Conservation (phyloP, 2,797 vertebrate species). For the Myotis pilosus region DNA sequence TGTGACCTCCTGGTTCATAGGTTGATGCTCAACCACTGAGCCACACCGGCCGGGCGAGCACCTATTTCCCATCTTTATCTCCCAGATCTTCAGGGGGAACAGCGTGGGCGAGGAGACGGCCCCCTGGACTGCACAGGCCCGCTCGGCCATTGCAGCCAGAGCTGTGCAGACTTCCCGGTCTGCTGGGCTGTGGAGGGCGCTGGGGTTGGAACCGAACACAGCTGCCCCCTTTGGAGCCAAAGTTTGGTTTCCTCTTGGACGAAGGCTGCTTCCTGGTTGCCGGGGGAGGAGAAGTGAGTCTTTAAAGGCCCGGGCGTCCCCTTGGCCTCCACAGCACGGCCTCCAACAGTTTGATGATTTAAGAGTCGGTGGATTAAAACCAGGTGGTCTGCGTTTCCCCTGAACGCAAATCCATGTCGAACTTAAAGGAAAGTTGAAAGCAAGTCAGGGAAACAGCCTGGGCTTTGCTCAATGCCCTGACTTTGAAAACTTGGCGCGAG, state of each 20-base stretch:
- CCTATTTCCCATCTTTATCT: neutral
- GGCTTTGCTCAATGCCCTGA: neutral
- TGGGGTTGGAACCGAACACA: neutral
- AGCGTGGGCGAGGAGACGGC: accelerated
- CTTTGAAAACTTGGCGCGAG: conserved; percentile 13
- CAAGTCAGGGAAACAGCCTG: neutral
- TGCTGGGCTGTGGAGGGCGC: neutral
- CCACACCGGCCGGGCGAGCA: no score
- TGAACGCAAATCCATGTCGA: conserved; percentile 25
- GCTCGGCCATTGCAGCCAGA: accelerated
- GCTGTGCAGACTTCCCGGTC: neutral
- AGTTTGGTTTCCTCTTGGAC: conserved; percentile 61
- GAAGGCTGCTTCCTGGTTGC: conserved; percentile 44
- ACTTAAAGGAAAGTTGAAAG: conserved; percentile 44
- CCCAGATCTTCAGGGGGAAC: accelerated
- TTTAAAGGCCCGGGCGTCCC: conserved; percentile 28
- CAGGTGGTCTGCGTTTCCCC: conserved; percentile 54
- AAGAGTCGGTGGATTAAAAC: conserved; percentile 62
- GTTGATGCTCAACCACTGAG: no score
- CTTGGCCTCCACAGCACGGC: conserved; percentile 1
- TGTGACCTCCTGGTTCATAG: no score
- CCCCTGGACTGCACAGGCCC: accelerated
- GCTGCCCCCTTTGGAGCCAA: neutral
- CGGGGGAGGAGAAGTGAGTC: conserved; percentile 27
- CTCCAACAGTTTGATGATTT: conserved; percentile 59